These are phyloP conservation scores for Morone saxatilis DNA, from an alignment of 2,113 vertebrate genomes.

Conservation along the genomic window DNA sequence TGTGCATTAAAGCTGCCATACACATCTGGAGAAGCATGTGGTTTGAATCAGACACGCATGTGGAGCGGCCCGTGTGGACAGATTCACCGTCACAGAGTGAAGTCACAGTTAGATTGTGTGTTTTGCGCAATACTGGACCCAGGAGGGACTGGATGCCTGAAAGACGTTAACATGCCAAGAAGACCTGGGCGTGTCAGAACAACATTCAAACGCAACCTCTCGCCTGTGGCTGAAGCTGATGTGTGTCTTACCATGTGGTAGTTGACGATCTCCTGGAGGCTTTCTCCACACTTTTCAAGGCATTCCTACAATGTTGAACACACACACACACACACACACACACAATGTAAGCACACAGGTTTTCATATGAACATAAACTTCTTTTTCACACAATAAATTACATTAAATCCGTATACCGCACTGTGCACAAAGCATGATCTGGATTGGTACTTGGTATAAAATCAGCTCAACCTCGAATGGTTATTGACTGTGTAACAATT, in stretches of 20 bases:
- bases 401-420: neutral
- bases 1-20: constrained; percentile 18
- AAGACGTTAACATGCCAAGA: constrained; percentile 61
- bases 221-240: constrained; percentile 17
- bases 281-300: constrained; percentile 95
- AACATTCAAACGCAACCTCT: constrained; percentile 30
- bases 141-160: constrained; percentile 45
- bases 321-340: constrained; percentile 50
- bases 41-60: constrained; percentile 69
- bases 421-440: neutral
- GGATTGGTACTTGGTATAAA: neutral
- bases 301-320: constrained; percentile 85
- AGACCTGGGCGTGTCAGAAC: constrained; percentile 42
- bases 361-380: neutral
- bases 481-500: neutral
- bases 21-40: constrained; percentile 68
- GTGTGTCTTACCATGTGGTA: constrained; percentile 92
- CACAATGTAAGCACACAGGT: neutral
- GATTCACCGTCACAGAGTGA: constrained; percentile 59
- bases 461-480: neutral
- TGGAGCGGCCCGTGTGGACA: constrained; percentile 52
- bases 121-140: constrained; percentile 39
- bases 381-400: neutral
- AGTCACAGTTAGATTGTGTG: constrained; percentile 53
- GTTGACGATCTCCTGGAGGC: constrained; percentile 97